phyloP scores from a whole-genome alignment of 2,888 invertebrate species.

The Eurytoma californica region DNA sequence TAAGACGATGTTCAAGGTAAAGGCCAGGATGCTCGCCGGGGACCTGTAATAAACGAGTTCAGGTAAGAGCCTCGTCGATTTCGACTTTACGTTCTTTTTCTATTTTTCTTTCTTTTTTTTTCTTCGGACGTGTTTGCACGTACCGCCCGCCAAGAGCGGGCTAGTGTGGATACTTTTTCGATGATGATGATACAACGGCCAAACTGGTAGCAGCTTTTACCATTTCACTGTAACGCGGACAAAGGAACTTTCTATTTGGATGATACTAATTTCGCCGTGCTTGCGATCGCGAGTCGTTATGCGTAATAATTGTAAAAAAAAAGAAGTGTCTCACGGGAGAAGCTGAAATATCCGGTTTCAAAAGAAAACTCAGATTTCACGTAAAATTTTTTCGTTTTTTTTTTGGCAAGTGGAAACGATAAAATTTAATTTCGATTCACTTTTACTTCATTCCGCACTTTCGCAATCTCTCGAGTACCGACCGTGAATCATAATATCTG shows the following conservation, averaged over 20 bases:
- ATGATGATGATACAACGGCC: conserved; percentile 15
- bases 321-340: background rate
- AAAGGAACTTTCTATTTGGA: conserved; percentile 34
- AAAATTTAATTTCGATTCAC: conserved; percentile 24
- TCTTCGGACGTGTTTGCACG: too few relatives aligned
- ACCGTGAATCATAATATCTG: conserved; percentile 25
- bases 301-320: conserved; percentile 1
- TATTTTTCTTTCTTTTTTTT: background rate
- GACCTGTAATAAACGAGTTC: background rate
- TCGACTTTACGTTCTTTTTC: background rate
- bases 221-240: conserved; percentile 21
- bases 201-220: conserved; percentile 13
- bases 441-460: conserved; percentile 35
- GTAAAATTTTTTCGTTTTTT: background rate
- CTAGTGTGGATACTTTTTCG: conserved; percentile 19
- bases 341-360: conserved; percentile 11
- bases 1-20: conserved; percentile 28
- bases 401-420: conserved; percentile 15
- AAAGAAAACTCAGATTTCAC: background rate
- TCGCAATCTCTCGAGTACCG: conserved; percentile 19
- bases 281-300: background rate
- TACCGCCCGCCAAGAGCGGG: background rate
- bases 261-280: background rate
- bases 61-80: background rate
- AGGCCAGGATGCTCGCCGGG: background rate